Evolutionary conservation across 2,113 vertebrate species (phyloP), one percentile per base, ranked within the genome.

Genomic region (Hemicordylus capensis): DNA sequence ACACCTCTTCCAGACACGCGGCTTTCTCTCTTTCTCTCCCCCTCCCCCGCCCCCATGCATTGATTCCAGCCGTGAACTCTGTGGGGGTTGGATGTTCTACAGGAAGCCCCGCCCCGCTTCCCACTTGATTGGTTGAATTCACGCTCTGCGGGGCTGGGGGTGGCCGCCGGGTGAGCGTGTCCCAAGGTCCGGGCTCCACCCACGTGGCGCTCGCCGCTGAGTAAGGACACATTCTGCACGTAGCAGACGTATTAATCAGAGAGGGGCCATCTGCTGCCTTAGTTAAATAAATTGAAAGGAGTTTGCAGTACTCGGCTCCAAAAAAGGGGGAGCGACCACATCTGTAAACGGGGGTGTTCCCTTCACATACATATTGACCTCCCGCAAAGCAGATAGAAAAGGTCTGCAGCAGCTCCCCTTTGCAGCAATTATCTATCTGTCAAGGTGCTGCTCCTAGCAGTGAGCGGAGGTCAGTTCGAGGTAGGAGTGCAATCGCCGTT

Each of bases 211-310:
- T 72, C 83, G 86, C 85, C 26, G 85, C 70, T 19, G 84, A 89
- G 54, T 61, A 83, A 88, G 85, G 78, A 88, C 94, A 94, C 90
- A 93, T 92, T 83, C 88, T 85, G 93, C 95, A 95, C 94, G 93
- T 95, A 95, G 92, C 90, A 58, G 86, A 83, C 77, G 91, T 10
- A 17, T 75, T 85, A 66, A 78, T 54, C 85, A 31, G 87, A 84
- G 87, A 66, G 83, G 89, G 88, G 89, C 79, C 87, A 58, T 56
- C 89, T 89, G 88, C 85, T 11, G 80, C 73, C 72, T 72, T 58
- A 42, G 76, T n/a, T 44, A 26, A 61, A 10, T 58, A 10, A 9
- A 12, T 1, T 46, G 34, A 80, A 59, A 31, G 58, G 79, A 31
- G 63, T 77, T 76, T 61, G 74, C 74, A 34, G 86, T 73, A 72